Conservation (phyloP, 2,797 vertebrate species). For the Percopsis omiscomaycus region DNA sequence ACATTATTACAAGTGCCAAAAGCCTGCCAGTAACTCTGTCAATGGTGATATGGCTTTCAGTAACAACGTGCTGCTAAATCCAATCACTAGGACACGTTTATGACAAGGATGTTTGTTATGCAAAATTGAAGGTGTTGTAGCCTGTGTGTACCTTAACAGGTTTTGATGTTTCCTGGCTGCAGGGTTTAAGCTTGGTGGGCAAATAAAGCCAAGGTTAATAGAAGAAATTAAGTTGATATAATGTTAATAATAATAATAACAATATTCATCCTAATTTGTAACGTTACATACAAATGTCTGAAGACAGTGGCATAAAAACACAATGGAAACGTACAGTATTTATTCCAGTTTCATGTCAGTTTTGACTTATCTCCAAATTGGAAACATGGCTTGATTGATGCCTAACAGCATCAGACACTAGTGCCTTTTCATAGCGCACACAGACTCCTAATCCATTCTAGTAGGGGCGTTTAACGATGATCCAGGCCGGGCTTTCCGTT, state of each 20-base stretch:
- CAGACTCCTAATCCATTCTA: slow-evolving; percentile 57
- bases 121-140: slow-evolving; percentile 43
- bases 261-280: too few relatives aligned
- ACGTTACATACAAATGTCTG: too few relatives aligned
- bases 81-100: slow-evolving; percentile 25
- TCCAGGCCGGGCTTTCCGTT: slow-evolving; percentile 68
- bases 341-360: background rate
- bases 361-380: background rate
- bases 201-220: too few relatives aligned
- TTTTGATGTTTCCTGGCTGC: slow-evolving; percentile 40
- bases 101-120: slow-evolving; percentile 59
- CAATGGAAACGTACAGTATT: too few relatives aligned
- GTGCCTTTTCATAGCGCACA: slow-evolving; percentile 8
- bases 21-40: background rate
- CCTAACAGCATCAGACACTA: background rate
- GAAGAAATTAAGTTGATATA: too few relatives aligned
- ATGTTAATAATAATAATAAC: too few relatives aligned
- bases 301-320: too few relatives aligned
- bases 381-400: background rate
- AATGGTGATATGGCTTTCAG: slow-evolving; percentile 7
- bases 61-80: slow-evolving; percentile 13
- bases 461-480: fast-evolving
- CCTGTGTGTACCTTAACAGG: slow-evolving; percentile 37
- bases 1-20: background rate
- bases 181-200: slow-evolving; percentile 6